Evolutionary conservation across 2,888 invertebrate species (phyloP).

Genomic region (Folsomia candida): DNA sequence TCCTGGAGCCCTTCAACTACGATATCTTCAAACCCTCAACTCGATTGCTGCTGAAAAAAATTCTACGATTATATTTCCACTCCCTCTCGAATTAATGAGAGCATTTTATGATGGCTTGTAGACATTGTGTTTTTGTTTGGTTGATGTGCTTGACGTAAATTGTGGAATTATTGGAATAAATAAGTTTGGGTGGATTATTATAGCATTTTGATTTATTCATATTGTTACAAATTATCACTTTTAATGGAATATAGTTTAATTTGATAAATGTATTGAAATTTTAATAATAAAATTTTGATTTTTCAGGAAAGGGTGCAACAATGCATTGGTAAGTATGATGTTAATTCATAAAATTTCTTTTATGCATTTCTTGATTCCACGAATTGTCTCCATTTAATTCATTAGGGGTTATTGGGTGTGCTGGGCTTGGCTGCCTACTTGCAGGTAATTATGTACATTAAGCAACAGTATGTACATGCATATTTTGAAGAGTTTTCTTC

Average conservation of each 20-base stretch:
- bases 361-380: neutral
- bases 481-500: neutral
- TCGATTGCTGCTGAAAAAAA: slow-evolving; percentile 92
- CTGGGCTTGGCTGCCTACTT: slow-evolving; percentile 46
- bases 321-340: neutral
- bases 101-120: slow-evolving; percentile 54
- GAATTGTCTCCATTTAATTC: too few relatives aligned
- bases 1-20: slow-evolving; percentile 87
- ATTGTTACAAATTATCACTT: too few relatives aligned
- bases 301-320: neutral
- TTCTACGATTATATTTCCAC: slow-evolving; percentile 89
- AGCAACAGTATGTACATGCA: neutral
- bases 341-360: too few relatives aligned
- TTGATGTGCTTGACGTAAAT: too few relatives aligned
- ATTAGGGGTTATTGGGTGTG: slow-evolving; percentile 43
- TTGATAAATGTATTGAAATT: too few relatives aligned
- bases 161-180: too few relatives aligned
- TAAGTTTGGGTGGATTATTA: too few relatives aligned
- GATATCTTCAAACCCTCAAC: slow-evolving; percentile 80
- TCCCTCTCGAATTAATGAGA: slow-evolving; percentile 76
- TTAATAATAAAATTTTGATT: neutral
- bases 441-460: slow-evolving; percentile 43
- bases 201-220: too few relatives aligned
- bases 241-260: too few relatives aligned
- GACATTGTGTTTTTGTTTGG: neutral